Conservation (phyloP, 2,888 invertebrate species). For the Thumatha senex region DNA sequence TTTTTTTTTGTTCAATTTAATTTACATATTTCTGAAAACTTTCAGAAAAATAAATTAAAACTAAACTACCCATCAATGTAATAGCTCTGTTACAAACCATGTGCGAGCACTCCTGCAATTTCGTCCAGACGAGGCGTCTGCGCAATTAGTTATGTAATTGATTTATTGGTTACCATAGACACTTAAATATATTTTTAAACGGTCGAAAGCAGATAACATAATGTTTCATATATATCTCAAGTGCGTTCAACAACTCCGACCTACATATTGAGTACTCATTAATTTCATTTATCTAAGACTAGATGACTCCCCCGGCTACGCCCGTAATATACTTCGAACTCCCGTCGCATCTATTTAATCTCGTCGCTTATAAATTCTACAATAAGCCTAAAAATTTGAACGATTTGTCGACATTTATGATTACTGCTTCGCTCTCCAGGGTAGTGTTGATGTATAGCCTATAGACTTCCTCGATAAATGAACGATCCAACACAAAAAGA, state of each 20-base stretch:
- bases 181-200: slow-evolving; percentile 22
- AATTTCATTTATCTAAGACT: slow-evolving; percentile 51
- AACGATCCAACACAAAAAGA: too few species aligned
- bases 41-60: neutral
- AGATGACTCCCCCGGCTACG: too few species aligned
- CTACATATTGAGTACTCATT: slow-evolving; percentile 60
- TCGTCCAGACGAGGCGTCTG: slow-evolving; percentile 18
- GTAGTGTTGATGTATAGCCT: too few species aligned
- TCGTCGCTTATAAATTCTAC: too few species aligned
- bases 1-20: too few species aligned
- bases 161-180: slow-evolving; percentile 29
- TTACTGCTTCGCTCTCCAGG: too few species aligned
- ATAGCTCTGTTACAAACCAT: neutral
- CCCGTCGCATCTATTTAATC: too few species aligned
- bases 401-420: too few species aligned
- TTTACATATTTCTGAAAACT: neutral
- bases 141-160: slow-evolving; percentile 32
- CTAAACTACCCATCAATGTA: neutral
- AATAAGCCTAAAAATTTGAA: too few species aligned
- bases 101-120: slow-evolving; percentile 1
- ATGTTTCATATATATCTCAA: slow-evolving; percentile 54
- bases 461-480: too few species aligned
- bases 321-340: too few species aligned
- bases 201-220: slow-evolving; percentile 33
- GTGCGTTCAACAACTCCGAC: slow-evolving; percentile 63